These are phyloP conservation scores for Acomys russatus DNA, from an alignment of 2,797 vertebrate species.

Conservation along the genomic window DNA sequence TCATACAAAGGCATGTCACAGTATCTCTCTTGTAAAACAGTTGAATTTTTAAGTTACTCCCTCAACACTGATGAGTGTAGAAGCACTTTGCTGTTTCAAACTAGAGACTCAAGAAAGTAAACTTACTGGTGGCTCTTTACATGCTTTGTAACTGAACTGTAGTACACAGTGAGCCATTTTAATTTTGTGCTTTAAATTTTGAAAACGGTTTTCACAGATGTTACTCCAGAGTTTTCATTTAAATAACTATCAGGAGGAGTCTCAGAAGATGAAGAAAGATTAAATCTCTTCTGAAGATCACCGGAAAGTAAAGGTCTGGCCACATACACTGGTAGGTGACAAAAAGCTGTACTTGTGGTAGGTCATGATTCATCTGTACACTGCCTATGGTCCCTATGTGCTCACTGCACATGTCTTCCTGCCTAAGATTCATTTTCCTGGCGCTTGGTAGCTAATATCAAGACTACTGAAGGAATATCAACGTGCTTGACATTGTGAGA, in stretches of 20 bases:
- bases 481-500: conserved; percentile 39
- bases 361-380: neutral
- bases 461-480: conserved; percentile 10
- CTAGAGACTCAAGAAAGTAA: neutral
- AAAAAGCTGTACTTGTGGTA: neutral
- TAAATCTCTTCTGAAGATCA: neutral
- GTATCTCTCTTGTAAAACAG: neutral
- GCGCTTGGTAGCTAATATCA: neutral
- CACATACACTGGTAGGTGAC: neutral
- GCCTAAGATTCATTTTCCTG: neutral
- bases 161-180: neutral
- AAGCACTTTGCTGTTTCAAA: neutral
- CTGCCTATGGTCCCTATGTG: neutral
- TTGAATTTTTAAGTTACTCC: neutral
- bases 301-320: neutral
- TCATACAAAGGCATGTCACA: neutral
- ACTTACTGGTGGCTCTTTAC: neutral
- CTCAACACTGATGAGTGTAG: fast-evolving
- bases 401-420: neutral
- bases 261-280: neutral
- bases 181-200: conserved; percentile 46
- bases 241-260: neutral
- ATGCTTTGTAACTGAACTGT: neutral
- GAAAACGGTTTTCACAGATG: neutral
- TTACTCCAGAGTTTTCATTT: neutral